phyloP scores from a whole-genome alignment of 1,140 invertebrate genomes.

The Drosophila orosa region DNA sequence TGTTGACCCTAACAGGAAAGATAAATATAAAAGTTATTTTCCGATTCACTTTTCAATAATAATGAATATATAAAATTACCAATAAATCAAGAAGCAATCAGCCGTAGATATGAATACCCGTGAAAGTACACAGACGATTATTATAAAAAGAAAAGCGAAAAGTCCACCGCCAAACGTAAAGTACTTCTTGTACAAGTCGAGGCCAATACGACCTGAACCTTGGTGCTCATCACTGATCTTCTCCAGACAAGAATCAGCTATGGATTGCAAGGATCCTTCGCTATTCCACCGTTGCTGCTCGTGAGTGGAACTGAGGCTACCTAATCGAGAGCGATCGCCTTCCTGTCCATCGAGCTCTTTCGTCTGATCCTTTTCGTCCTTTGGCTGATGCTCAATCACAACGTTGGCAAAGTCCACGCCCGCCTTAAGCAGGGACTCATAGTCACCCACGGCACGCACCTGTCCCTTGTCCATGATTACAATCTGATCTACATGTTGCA shows the following conservation, averaged over 20 bases:
- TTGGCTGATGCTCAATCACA: constrained; percentile 82
- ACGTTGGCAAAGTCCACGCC: constrained; percentile 88
- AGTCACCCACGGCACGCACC: constrained; percentile 87
- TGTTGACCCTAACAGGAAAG: constrained; percentile 84
- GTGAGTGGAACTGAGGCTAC: constrained; percentile 4
- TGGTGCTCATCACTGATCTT: constrained; percentile 85
- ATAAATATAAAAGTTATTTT: neutral
- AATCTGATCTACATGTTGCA: constrained; percentile 90
- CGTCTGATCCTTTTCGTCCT: neutral
- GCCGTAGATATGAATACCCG: constrained; percentile 87
- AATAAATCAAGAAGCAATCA: constrained; percentile 88
- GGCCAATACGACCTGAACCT: constrained; percentile 86
- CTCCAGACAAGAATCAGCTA: constrained; percentile 85
- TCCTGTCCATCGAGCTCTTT: constrained; percentile 86
- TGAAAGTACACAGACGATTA: constrained; percentile 77
- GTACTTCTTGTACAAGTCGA: constrained; percentile 86
- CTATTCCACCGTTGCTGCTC: constrained; percentile 77
- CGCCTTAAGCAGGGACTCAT: constrained; percentile 86
- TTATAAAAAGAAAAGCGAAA: constrained; percentile 85
- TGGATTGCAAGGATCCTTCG: constrained; percentile 83
- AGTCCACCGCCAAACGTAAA: constrained; percentile 86
- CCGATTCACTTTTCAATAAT: neutral
- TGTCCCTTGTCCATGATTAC: constrained; percentile 87
- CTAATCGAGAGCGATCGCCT: constrained; percentile 53
- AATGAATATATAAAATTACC: constrained; percentile 73